phyloP scores from a whole-genome alignment of 2,113 vertebrate species.

The Pavo muticus region DNA sequence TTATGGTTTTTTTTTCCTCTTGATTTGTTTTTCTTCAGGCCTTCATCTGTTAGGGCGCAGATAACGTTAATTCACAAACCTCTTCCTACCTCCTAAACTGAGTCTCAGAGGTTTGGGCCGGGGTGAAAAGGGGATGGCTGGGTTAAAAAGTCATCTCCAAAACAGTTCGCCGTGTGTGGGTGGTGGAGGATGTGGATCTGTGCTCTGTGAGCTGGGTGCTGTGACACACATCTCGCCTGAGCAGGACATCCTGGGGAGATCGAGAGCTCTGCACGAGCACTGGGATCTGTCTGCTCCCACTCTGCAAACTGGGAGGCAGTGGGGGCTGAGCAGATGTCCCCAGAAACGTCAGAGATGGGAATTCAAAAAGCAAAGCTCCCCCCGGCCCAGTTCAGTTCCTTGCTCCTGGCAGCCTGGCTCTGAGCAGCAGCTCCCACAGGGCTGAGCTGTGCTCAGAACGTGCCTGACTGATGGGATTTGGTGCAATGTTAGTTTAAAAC shows the following conservation, averaged over 20 bases:
- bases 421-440: neutral
- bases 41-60: conserved; percentile 55
- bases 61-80: conserved; percentile 71
- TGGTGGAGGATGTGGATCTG: neutral
- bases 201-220: neutral
- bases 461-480: neutral
- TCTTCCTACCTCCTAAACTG: conserved; percentile 64
- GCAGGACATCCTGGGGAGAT: neutral
- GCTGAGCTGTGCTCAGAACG: neutral
- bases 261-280: fast-evolving
- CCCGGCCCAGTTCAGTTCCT: neutral
- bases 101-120: conserved; percentile 37
- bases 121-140: neutral
- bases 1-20: conserved; percentile 23
- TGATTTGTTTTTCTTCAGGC: conserved; percentile 67
- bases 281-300: fast-evolving
- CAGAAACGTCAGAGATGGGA: neutral
- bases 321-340: neutral
- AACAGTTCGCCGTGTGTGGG: neutral
- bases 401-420: conserved; percentile 27
- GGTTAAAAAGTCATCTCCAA: neutral
- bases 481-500: conserved; percentile 43
- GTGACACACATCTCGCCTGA: neutral
- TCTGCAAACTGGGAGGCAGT: neutral
- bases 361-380: neutral